Conservation (phyloP, 2,797 vertebrate species). For the Tympanoctomys barrerae region DNA sequence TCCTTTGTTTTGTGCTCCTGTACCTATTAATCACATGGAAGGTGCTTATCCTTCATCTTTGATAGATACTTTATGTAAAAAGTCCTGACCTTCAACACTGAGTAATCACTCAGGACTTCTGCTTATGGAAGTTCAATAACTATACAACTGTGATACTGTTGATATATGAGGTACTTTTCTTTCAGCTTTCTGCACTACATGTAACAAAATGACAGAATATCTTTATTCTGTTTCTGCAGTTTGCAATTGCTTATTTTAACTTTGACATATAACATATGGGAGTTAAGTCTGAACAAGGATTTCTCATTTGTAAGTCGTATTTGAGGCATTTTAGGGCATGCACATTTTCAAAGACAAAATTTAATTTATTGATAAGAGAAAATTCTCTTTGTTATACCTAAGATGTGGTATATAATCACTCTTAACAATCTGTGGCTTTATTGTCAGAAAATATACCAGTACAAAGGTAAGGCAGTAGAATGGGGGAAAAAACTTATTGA, state of each 20-base stretch:
- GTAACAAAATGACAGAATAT: conserved; percentile 74
- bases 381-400: conserved; percentile 15
- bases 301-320: conserved; percentile 67
- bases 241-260: conserved; percentile 75
- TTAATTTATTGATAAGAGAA: conserved; percentile 5
- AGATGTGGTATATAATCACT: not conserved
- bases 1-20: conserved; percentile 63
- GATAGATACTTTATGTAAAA: conserved; percentile 77
- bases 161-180: conserved; percentile 70
- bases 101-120: conserved; percentile 68
- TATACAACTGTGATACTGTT: conserved; percentile 54
- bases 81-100: conserved; percentile 64
- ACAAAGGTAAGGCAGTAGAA: conserved; percentile 1
- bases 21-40: conserved; percentile 74
- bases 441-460: not conserved
- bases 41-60: conserved; percentile 76
- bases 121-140: conserved; percentile 70
- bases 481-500: not conserved
- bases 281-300: conserved; percentile 47
- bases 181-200: conserved; percentile 54
- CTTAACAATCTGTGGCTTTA: not conserved
- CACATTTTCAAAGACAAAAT: conserved; percentile 58
- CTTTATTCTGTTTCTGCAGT: conserved; percentile 78
- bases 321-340: not conserved
- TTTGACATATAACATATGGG: conserved; percentile 59